Base-by-base conservation (phyloP, 1,140 invertebrate genomes). In the Phenacoccus solenopsis region DNA sequence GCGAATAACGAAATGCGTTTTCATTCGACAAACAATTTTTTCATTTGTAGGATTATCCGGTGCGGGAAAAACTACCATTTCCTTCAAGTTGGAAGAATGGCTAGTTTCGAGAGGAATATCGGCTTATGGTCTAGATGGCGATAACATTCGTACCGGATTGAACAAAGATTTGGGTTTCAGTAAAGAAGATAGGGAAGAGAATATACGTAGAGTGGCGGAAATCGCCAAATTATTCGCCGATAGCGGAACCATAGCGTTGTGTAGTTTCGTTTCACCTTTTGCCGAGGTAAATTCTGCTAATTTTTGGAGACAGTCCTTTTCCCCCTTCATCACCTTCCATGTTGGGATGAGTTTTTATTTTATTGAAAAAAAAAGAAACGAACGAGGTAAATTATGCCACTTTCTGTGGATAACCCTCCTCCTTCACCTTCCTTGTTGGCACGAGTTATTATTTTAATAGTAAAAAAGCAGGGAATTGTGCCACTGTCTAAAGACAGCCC, bases 141-240 rank as follows among this genome's bases (percentile, higher is more conserved):
- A 99, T 79, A 99, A 99, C 76, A 88, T 99, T 72, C 83, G 98
- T 21, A 93, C 90, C 5, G 97, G 98, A 0, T 81, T 99, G 20
- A 98, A 98, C 81, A 93, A 92, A 76, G 96, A 99, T 80, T 82
- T 99, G 0, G 92, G 95, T 9, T 99, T 99, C 78, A 89, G 86
- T 20, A 87, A 88, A 67, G 89, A 94, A 76, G 98, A 99, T 76
- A 83, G 98, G 1, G 91, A 96, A 76, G 98, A 99, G 79, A 99
- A 99, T 77, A 98, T 99, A 75, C 82, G 92, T 25, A 82, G 98
- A 73, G 96, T 99, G 0, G 94, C 96, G 4, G 98, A 99, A 82
- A 94, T 98, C 0, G 93, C 96, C 5, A 98, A 96, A 80, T 79
- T 99, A 13, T 98, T 99, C 81, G 96, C 97, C 5, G 97, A 99